Evolutionary conservation across 2,888 invertebrate genomes (phyloP).

Genomic region (Eristalinus aeneus): DNA sequence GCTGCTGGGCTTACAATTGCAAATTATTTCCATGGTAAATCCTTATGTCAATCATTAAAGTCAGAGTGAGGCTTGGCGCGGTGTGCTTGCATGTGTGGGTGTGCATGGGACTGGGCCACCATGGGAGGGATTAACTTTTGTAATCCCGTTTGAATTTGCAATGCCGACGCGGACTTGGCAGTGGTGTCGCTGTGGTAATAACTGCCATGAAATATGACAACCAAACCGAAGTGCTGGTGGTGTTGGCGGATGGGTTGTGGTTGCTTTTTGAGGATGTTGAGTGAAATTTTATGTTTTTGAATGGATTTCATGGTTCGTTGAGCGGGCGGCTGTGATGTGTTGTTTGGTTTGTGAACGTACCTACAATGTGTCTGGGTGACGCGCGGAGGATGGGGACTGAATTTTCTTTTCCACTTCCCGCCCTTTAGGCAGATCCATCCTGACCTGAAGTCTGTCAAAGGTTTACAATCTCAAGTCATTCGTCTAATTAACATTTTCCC

Average conservation of each 20-base stretch:
- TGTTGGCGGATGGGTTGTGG: not conserved
- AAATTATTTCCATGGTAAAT: constrained; percentile 70
- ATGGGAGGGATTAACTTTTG: constrained; percentile 62
- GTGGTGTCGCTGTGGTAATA: constrained; percentile 55
- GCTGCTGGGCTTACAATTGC: constrained; percentile 59
- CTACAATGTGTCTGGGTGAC: not conserved
- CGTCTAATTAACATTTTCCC: constrained; percentile 34
- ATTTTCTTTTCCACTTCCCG: too few species aligned
- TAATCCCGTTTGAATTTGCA: constrained; percentile 67
- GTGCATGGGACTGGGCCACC: not conserved
- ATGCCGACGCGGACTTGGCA: constrained; percentile 35
- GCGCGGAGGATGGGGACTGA: not conserved
- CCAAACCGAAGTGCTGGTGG: constrained; percentile 4
- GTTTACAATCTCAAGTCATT: not conserved
- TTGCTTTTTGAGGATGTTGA: not conserved
- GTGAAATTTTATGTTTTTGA: constrained; percentile 36
- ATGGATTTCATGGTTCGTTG: not conserved
- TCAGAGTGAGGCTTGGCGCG: constrained; percentile 45
- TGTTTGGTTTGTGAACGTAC: not conserved
- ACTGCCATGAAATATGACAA: constrained; percentile 59
- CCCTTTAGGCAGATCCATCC: not conserved
- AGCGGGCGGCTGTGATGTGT: not conserved
- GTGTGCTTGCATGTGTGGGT: not conserved
- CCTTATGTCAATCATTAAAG: constrained; percentile 71
- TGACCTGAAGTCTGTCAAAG: too few species aligned